Evolutionary conservation across 2,113 vertebrate species (phyloP), one percentile per base, ranked within the genome.

Genomic region (Mesembrinibis cayennensis): DNA sequence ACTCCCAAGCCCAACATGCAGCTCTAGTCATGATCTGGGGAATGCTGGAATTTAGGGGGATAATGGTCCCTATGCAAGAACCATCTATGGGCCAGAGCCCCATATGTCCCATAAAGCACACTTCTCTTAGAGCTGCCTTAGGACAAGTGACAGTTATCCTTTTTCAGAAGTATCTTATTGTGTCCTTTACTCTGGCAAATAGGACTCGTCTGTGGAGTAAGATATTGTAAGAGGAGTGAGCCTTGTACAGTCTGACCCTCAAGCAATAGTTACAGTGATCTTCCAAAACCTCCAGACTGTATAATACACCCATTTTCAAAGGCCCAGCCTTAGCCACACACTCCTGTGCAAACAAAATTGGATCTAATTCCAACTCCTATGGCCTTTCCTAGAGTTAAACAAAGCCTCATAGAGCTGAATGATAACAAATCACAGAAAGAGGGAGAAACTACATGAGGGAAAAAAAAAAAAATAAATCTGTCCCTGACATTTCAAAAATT

Each of bases 381-480:
- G 91, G 95, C 84, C 84, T 95, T 96, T 86, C 52, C n/a, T 87
- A 70, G 84, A 91, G 87, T 93, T 91, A 93, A 97, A 96, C 95
- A 95, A 95, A 92, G 96, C 77, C 85, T 63, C 84, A 72, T 59
- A 36, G 72, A 89, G 83, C 92, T 87, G 90, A 95, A 95, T 89
- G 89, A 97, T 95, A 97, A 96, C 89, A 90, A 97, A 92, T 63
- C 77, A 89, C 72, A 89, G 72, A 91, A 77, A 44, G 67, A 92
- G 72, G 80, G 47, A 93, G 80, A 92, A 95, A 89, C 36, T 82
- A 69, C 52, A 22, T 7, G 44, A 56, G 55, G n/a, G n/a, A n/a
- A n/a, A 7, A 32, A 58, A 73, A 47, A 90, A 87, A 59, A 73
- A 66, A 52, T 56, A 81, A 91, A 79, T 89, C 88, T 65, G 58